These are phyloP conservation scores for Paraplagusia blochii DNA, from an alignment of 2,113 vertebrate genomes.

Conservation along the genomic window DNA sequence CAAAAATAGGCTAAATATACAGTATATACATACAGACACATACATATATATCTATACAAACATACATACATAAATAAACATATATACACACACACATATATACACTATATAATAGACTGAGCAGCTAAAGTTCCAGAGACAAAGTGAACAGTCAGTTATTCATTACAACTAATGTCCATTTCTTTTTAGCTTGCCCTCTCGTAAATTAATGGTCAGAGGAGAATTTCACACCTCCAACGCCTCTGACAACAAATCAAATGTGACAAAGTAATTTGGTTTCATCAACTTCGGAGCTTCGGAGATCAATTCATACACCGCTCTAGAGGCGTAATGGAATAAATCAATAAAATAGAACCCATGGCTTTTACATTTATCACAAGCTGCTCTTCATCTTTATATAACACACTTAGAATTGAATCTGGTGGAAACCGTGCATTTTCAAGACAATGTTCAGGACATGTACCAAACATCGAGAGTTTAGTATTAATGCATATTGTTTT, in stretches of 20 bases:
- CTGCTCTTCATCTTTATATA: neutral
- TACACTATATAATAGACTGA: no score
- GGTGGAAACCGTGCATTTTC: no score
- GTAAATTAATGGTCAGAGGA: conserved; percentile 29
- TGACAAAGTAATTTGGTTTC: conserved; percentile 47
- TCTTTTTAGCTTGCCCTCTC: conserved; percentile 14
- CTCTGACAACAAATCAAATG: conserved; percentile 49
- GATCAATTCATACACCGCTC: conserved; percentile 29
- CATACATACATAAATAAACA: no score
- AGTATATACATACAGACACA: no score
- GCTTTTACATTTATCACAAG: neutral
- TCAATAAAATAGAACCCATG: conserved; percentile 5
- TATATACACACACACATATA: no score
- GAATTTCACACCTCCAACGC: conserved; percentile 40
- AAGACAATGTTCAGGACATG: no score
- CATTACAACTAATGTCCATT: conserved; percentile 41
- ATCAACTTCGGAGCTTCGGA: conserved; percentile 34
- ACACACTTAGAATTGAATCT: no score
- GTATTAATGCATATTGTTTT: no score
- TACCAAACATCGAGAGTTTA: no score
- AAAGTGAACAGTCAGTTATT: conserved; percentile 26
- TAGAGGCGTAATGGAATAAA: neutral
- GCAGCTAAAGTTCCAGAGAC: neutral
- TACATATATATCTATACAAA: no score
- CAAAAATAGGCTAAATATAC: neutral